Percentiles rank a stretch among this genome's conserved stretches.
Conservation (phyloP, 2,113 vertebrate species). For the Dasyurus viverrinus region DNA sequence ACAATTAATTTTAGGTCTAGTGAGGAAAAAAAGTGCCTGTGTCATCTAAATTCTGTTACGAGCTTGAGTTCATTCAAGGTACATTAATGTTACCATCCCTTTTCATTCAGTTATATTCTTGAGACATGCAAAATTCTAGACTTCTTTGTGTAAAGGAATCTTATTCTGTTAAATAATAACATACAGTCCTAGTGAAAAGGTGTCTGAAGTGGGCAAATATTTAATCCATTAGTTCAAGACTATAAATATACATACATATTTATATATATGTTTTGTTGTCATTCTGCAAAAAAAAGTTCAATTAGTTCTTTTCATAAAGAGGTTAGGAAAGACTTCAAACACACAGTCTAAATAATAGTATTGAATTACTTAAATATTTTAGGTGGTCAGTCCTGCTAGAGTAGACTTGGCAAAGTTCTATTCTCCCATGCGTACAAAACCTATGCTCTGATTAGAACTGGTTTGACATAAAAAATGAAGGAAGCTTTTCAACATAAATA, state of each 20-base stretch:
- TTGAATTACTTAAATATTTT: neutral
- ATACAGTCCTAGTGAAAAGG: neutral
- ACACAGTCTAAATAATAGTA: neutral
- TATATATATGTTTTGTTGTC: conserved; percentile 13
- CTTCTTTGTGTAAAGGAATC: neutral
- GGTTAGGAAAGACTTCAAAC: conserved; percentile 23
- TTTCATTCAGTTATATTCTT: conserved; percentile 2
- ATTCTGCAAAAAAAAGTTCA: neutral
- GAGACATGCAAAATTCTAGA: neutral
- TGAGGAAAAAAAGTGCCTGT: neutral
- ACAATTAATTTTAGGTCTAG: conserved; percentile 12
- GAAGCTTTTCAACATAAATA: neutral
- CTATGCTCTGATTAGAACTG: neutral
- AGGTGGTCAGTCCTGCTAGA: neutral
- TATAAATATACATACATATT: neutral
- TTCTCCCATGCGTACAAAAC: neutral
- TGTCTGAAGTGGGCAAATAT: neutral
- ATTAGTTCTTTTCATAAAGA: neutral
- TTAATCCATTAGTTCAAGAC: conserved; percentile 20
- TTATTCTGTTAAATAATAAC: conserved; percentile 4
- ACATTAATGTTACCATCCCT: neutral
- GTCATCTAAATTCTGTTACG: neutral
- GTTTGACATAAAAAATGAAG: conserved; percentile 15
- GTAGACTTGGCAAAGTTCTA: neutral
- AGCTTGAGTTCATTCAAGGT: neutral